Conservation (phyloP, 2,113 vertebrate genomes). For the human (Homo sapiens) region DNA sequence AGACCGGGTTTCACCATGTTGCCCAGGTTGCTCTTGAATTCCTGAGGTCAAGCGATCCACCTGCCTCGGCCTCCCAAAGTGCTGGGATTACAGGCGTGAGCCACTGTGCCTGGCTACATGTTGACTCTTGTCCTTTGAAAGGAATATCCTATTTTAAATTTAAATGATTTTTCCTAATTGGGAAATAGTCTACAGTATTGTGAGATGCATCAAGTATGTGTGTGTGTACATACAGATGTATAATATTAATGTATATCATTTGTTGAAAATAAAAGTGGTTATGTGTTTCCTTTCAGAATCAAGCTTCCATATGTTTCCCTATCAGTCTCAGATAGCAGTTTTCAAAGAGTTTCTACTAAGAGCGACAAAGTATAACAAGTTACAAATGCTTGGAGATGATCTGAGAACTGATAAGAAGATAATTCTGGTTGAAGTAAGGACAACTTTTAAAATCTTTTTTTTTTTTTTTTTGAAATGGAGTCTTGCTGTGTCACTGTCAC, state of each 20-base stretch:
- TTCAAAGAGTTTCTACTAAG: conserved; percentile 96
- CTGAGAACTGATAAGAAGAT: conserved; percentile 86
- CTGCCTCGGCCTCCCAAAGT: too few relatives aligned
- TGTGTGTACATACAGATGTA: background rate
- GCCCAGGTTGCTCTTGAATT: too few relatives aligned
- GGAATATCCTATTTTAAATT: conserved; percentile 34
- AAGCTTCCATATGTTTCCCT: conserved; percentile 81
- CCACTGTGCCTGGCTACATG: background rate
- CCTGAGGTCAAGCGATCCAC: too few relatives aligned
- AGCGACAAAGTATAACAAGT: conserved; percentile 94
- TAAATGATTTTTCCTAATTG: background rate
- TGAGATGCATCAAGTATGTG: background rate
- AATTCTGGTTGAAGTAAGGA: conserved; percentile 94
- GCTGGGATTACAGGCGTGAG: too few relatives aligned
- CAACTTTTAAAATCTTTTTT: background rate
- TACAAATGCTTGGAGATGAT: conserved; percentile 92
- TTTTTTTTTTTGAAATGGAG: background rate
- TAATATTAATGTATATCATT: conserved; percentile 19
- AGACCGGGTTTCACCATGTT: too few relatives aligned
- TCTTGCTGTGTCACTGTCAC: background rate
- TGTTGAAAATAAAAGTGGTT: conserved; percentile 45
- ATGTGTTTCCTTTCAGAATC: conserved; percentile 85
- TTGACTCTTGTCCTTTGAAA: conserved; percentile 22
- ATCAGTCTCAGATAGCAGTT: conserved; percentile 87
- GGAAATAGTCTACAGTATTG: background rate